Evolutionary conservation across 2,113 vertebrate genomes (phyloP), one percentile per base, ranked within the genome.

Genomic region (Philantomba maxwellii): DNA sequence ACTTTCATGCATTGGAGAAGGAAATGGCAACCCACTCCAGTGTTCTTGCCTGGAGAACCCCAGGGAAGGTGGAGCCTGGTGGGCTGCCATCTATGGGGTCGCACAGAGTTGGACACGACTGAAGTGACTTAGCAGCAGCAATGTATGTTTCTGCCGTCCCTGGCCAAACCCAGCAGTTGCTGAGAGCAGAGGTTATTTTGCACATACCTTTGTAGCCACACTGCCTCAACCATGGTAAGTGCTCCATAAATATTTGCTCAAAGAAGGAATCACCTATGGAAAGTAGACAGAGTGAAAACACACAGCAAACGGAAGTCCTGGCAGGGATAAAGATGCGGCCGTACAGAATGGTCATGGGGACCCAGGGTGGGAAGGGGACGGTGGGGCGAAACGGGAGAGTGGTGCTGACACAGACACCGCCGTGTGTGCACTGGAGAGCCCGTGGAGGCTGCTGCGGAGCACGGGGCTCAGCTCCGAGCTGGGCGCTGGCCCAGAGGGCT

Each of bases 281-380:
- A 87, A 95, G 66, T 49, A 91, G 78, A 70, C 11, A 15, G 33
- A 51, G 19, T 73, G 39, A 95, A 82, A 92, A 55, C 39, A 2
- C 19, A 47, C 13, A 64, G 13, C 13, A 51, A 53, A 86, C 7
- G 30, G 30, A 25, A 94, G 58, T 92, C 64, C 43, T 26, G 23
- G 70, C 39, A 43, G 39, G 70, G 70, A 43, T 75, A 26, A 75
- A 26, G 36, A 26, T 43, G 70, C 0, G 12, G 70, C 39, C 6
- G 3, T 7, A 25, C 21, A 43, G 70, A 43, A 14, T 7, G 39
- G 36, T 25, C 23, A 43, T 14, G 70, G 21, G 36, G 70, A 43
- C 70, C 13, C 70, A 43, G 70, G 7, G 12, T 1, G 1, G 36
- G 36, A 26, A 75, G 70, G 3, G 11, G 36, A 25, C 6, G 70